Evolutionary conservation across 2,888 invertebrate genomes (phyloP).

Genomic region (Caenorhabditis wallacei): DNA sequence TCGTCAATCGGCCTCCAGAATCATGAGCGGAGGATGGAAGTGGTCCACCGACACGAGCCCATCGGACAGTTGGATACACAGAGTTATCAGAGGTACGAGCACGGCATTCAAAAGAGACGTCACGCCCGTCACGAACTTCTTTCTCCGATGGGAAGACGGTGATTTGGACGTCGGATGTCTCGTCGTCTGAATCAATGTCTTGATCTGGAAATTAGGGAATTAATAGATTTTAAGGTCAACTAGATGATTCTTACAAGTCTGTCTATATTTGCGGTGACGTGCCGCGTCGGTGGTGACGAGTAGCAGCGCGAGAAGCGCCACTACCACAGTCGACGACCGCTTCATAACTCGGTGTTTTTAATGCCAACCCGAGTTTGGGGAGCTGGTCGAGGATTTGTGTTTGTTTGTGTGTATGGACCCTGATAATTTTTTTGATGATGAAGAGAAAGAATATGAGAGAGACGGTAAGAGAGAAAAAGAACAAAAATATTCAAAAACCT

Average conservation of each 20-base stretch:
- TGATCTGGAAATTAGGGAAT: constrained; percentile 62
- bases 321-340: constrained; percentile 47
- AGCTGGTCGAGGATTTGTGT: constrained; percentile 33
- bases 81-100: constrained; percentile 79
- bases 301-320: constrained; percentile 51
- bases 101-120: constrained; percentile 82
- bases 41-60: constrained; percentile 77
- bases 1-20: constrained; percentile 77
- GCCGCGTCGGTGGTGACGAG: constrained; percentile 55
- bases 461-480: background rate
- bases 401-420: constrained; percentile 32
- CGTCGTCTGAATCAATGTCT: constrained; percentile 69
- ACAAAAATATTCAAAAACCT: background rate
- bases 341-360: constrained; percentile 24
- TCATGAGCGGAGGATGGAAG: constrained; percentile 79
- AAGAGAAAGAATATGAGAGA: background rate
- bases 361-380: background rate
- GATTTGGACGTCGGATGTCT: constrained; percentile 78
- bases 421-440: constrained; percentile 9
- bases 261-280: constrained; percentile 60
- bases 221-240: background rate
- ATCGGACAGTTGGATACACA: constrained; percentile 75
- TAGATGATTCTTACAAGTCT: constrained; percentile 54
- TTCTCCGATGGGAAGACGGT: constrained; percentile 82
- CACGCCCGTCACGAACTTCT: constrained; percentile 80